A percentile compares a stretch with the other conserved stretches of the same genome.
These are phyloP conservation scores for Chelonus insularis DNA, from an alignment of 1,140 invertebrate genomes.

Conservation along the genomic window DNA sequence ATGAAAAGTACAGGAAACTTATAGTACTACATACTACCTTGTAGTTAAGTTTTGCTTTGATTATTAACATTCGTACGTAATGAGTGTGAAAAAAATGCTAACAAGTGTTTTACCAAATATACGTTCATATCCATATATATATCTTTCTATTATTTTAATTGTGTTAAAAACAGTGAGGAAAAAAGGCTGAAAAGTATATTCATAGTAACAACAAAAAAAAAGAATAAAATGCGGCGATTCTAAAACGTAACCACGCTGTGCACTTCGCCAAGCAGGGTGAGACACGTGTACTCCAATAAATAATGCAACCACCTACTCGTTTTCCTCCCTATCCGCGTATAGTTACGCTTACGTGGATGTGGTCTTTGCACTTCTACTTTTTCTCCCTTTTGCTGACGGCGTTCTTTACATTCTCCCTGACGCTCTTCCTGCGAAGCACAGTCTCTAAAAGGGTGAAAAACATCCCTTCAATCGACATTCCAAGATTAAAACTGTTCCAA, in stretches of 20 bases:
- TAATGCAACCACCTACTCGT: slow-evolving; percentile 47
- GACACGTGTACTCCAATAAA: slow-evolving; percentile 58
- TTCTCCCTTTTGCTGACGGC: slow-evolving; percentile 29
- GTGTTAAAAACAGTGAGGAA: background rate
- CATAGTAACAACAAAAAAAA: background rate
- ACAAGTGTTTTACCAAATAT: background rate
- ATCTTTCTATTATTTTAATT: background rate
- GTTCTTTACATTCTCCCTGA: slow-evolving; percentile 27
- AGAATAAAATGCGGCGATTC: slow-evolving; percentile 20
- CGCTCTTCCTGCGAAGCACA: background rate
- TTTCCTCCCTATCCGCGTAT: slow-evolving; percentile 32
- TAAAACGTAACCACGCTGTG: slow-evolving; percentile 28
- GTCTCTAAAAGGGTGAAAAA: background rate
- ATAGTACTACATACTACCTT: too few species aligned
- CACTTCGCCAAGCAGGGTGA: slow-evolving; percentile 40
- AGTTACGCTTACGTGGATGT: slow-evolving; percentile 47
- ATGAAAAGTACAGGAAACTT: too few species aligned
- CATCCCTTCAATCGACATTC: slow-evolving; percentile 5
- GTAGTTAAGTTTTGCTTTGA: slow-evolving; percentile 16
- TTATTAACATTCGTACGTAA: slow-evolving; percentile 10
- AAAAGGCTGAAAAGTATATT: background rate
- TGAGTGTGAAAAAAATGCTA: slow-evolving; percentile 3
- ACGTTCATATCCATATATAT: background rate
- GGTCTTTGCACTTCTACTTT: slow-evolving; percentile 37
- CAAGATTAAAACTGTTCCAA: background rate